phyloP scores from a whole-genome alignment of 2,888 invertebrate genomes.

The Spodoptera exigua region DNA sequence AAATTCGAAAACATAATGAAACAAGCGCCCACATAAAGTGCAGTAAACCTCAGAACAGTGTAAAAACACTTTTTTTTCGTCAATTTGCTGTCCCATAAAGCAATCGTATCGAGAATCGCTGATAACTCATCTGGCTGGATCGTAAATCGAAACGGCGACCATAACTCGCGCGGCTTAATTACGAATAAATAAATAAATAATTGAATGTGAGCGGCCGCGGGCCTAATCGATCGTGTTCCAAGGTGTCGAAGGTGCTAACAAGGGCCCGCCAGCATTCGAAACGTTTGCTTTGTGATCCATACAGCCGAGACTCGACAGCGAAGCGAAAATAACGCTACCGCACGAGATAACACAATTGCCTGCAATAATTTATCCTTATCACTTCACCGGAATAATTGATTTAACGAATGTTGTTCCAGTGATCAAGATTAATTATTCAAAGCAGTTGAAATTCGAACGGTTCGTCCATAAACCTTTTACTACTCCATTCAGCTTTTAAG shows the following conservation, averaged over 20 bases:
- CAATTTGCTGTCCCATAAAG: constrained; percentile 63
- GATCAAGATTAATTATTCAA: constrained; percentile 17
- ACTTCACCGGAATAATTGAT: constrained; percentile 44
- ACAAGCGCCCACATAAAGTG: neutral
- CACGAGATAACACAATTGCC: constrained; percentile 51
- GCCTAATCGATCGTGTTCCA: constrained; percentile 84
- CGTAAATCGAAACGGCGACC: constrained; percentile 81
- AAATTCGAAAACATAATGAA: neutral
- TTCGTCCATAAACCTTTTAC: constrained; percentile 1
- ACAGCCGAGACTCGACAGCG: constrained; percentile 36
- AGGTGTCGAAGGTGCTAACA: constrained; percentile 86
- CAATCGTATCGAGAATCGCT: constrained; percentile 66
- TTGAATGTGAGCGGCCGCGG: constrained; percentile 89
- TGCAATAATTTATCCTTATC: constrained; percentile 49
- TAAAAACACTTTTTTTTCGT: constrained; percentile 56
- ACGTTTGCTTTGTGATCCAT: constrained; percentile 56
- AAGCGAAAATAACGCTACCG: constrained; percentile 58
- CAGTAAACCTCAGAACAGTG: constrained; percentile 44
- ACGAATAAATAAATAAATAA: constrained; percentile 90
- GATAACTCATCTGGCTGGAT: constrained; percentile 79
- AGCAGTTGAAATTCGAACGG: constrained; percentile 1
- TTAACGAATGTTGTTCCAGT: constrained; percentile 25
- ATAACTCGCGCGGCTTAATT: constrained; percentile 88
- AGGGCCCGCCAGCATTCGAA: constrained; percentile 69
- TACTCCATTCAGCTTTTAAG: constrained; percentile 41